Evolutionary conservation across 2,797 vertebrate species (phyloP).

Genomic region (Ctenopoma multispine): DNA sequence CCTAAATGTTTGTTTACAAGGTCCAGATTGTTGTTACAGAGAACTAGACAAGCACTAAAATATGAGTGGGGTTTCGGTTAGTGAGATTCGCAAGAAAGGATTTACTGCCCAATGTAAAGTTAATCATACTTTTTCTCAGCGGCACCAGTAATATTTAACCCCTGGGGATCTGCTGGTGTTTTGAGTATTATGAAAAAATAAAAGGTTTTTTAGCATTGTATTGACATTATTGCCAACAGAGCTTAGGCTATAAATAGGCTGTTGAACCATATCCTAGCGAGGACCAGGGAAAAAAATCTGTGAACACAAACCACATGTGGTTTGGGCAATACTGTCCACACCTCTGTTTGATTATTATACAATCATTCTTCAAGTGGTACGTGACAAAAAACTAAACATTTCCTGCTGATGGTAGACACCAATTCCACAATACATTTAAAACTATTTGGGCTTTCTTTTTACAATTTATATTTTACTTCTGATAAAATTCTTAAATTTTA

Average conservation of each 20-base stretch:
- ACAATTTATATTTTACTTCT: background rate
- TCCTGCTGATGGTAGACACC: background rate
- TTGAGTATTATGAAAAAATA: background rate
- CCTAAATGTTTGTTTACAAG: conserved; percentile 23
- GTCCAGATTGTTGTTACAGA: conserved; percentile 17
- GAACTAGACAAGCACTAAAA: conserved; percentile 5
- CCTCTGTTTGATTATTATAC: conserved; percentile 55
- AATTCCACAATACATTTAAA: background rate
- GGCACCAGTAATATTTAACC: background rate
- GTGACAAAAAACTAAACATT: background rate
- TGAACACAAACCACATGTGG: conserved; percentile 9
- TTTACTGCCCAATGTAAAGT: background rate
- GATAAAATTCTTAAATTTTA: background rate
- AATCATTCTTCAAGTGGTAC: conserved; percentile 31
- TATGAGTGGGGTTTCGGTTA: background rate
- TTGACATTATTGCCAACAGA: background rate
- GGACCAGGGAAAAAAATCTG: conserved; percentile 12
- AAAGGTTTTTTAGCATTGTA: background rate
- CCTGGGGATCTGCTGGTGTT: background rate
- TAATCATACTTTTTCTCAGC: background rate
- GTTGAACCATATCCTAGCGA: background rate
- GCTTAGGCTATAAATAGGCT: conserved; percentile 16
- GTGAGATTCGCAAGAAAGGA: background rate
- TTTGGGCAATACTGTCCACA: conserved; percentile 30
- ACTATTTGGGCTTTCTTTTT: background rate